Evolutionary conservation across 2,888 invertebrate genomes (phyloP), one percentile per base, ranked within the genome.

Genomic region (Nemotelus nigrinus): DNA sequence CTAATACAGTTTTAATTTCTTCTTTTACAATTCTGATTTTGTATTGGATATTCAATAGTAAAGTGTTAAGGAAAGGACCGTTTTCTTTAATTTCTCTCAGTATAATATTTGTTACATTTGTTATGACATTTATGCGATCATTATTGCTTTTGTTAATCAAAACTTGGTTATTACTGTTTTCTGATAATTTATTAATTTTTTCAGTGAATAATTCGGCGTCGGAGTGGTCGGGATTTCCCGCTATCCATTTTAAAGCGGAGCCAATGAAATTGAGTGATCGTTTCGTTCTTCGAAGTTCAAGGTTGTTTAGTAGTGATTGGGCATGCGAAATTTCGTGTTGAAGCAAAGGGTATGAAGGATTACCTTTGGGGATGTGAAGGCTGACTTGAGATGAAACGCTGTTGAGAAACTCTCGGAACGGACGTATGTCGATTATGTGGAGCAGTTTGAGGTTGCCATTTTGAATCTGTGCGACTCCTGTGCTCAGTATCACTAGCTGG

Each of bases 231-330:
- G 50, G 6, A 50, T 8, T 8, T 5, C 50, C 50, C 53, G 50
- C 71, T 6, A 71, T 60, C 74, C 44, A 74, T 8, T 74, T 74
- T 63, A 58, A 50, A 3, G 74, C 74, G 45, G 60, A 60, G 4
- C 74, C 74, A 60, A 74, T 58, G 47, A 74, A 74, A 45, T 74
- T 74, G 8, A 74, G 47, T 39, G 74, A 74, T 60, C 74, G 41
- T 71, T 7, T 71, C 39, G 3, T 55, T 71, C 41, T 60, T 41
- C 39, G 25, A 3, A 25, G 3, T 25, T 60, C 41, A 7, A 60
- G n/a, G 3, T 10, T 25, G 39, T 60, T 43, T n/a, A 60, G n/a
- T 7, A 60, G 7, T 41, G 25, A 41, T 3, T 3, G n/a, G 7
- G 65, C n/a, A 45, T 65, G 65, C 10, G 47, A 47, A n/a, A 65